Percentiles rank a stretch among this genome's conserved stretches.
phyloP scores from a whole-genome alignment of 1,140 invertebrate genomes.

The Pseudomyrmex flavicornis region DNA sequence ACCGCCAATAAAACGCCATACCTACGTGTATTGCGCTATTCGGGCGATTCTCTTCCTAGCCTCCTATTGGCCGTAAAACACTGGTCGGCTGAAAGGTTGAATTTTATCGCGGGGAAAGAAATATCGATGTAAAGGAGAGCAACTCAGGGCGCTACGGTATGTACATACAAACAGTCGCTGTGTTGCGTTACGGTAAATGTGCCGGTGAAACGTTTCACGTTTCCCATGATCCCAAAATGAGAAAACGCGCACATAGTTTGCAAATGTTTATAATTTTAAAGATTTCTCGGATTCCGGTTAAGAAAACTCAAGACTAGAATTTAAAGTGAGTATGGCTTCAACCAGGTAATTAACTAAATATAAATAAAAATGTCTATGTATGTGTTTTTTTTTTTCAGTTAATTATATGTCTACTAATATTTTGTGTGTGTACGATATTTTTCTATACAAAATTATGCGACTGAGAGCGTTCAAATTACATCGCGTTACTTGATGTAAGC shows the following conservation, averaged over 20 bases:
- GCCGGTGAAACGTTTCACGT: slow-evolving; percentile 45
- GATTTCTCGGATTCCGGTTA: neutral
- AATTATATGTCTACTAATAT: too few species aligned
- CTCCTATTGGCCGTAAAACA: slow-evolving; percentile 84
- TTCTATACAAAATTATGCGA: too few species aligned
- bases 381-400: too few species aligned
- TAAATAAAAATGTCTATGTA: too few species aligned
- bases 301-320: neutral
- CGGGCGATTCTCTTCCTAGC: slow-evolving; percentile 81
- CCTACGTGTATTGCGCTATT: slow-evolving; percentile 83
- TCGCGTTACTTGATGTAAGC: too few species aligned
- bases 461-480: too few species aligned
- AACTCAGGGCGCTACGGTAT: slow-evolving; percentile 54
- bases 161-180: slow-evolving; percentile 56
- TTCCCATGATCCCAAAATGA: slow-evolving; percentile 46
- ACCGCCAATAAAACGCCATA: slow-evolving; percentile 84
- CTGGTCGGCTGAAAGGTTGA: slow-evolving; percentile 83
- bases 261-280: slow-evolving; percentile 20
- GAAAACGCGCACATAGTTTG: slow-evolving; percentile 14
- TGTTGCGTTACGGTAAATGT: slow-evolving; percentile 46
- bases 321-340: too few species aligned
- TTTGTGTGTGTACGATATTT: too few species aligned
- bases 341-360: too few species aligned
- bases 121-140: slow-evolving; percentile 81
- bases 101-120: slow-evolving; percentile 83